A percentile compares a stretch with the other conserved stretches of the same genome.
These are phyloP conservation scores for Oreochromis aureus DNA, from an alignment of 2,113 vertebrate genomes.

Conservation along the genomic window DNA sequence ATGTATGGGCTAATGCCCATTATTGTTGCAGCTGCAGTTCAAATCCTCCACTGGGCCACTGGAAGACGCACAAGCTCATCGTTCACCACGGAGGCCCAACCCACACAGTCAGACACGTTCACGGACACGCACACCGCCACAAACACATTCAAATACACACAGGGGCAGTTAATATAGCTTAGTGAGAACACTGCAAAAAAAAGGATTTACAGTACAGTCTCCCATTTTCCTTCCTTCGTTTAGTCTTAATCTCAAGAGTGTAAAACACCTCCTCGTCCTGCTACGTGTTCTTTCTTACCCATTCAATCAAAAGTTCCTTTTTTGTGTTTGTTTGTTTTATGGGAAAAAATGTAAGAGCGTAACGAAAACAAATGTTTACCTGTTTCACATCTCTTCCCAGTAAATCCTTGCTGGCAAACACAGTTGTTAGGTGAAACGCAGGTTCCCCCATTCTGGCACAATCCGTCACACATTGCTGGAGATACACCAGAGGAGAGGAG, in stretches of 20 bases:
- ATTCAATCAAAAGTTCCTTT: neutral
- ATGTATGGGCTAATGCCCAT: constrained; percentile 35
- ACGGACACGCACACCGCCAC: neutral
- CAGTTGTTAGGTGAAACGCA: constrained; percentile 91
- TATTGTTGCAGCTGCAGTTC: constrained; percentile 49
- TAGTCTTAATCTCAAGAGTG: neutral
- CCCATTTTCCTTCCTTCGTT: neutral
- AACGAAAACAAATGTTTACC: constrained; percentile 74
- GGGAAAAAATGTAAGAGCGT: neutral
- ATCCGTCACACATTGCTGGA: constrained; percentile 90
- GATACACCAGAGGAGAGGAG: constrained; percentile 43
- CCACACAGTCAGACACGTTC: neutral
- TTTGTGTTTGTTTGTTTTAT: neutral
- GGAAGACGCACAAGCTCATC: constrained; percentile 46
- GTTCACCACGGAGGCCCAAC: constrained; percentile 7
- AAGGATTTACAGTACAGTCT: neutral
- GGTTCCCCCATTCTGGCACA: constrained; percentile 91
- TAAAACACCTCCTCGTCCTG: neutral
- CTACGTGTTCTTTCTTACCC: neutral
- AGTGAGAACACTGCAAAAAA: neutral
- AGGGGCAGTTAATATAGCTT: neutral
- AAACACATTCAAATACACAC: neutral
- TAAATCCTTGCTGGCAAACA: constrained; percentile 92
- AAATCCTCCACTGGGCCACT: constrained; percentile 25
- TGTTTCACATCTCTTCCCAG: constrained; percentile 89